phyloP scores from a whole-genome alignment of 1,140 invertebrate species.

The Andricus grossulariae region DNA sequence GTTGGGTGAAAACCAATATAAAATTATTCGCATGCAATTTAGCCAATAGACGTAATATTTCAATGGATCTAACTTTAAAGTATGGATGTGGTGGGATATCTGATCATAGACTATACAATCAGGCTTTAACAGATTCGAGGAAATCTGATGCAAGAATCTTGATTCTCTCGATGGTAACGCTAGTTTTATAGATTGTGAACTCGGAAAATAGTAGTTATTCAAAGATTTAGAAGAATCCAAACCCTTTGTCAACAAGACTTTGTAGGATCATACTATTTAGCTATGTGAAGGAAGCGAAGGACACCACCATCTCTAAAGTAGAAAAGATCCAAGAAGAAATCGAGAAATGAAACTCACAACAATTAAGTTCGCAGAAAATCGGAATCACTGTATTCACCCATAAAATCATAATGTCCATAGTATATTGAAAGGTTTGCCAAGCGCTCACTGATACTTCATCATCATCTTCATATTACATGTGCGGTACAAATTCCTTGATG shows the following conservation, averaged over 20 bases:
- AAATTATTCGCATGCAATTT: neutral
- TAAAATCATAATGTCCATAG: too few species aligned
- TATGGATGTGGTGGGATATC: neutral
- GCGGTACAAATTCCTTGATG: too few species aligned
- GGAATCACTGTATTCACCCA: too few species aligned
- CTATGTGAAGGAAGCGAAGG: neutral
- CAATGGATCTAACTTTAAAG: neutral
- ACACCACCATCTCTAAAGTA: neutral
- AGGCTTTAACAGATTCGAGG: neutral
- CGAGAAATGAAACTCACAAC: neutral
- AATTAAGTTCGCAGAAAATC: neutral
- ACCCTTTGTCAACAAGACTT: neutral
- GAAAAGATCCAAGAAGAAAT: neutral
- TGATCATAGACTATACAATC: neutral
- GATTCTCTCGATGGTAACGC: neutral
- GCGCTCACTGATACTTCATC: too few species aligned
- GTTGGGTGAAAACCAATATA: too few species aligned
- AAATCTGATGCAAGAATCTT: slow-evolving; percentile 29
- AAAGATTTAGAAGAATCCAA: neutral
- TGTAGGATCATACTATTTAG: neutral
- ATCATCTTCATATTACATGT: too few species aligned
- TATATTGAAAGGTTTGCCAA: too few species aligned
- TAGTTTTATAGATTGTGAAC: neutral
- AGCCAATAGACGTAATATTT: neutral
- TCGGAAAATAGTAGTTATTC: neutral